Percentiles rank a stretch among this genome's conserved stretches.
phyloP scores from a whole-genome alignment of 2,888 invertebrate genomes.

The Brachypterus glaber region DNA sequence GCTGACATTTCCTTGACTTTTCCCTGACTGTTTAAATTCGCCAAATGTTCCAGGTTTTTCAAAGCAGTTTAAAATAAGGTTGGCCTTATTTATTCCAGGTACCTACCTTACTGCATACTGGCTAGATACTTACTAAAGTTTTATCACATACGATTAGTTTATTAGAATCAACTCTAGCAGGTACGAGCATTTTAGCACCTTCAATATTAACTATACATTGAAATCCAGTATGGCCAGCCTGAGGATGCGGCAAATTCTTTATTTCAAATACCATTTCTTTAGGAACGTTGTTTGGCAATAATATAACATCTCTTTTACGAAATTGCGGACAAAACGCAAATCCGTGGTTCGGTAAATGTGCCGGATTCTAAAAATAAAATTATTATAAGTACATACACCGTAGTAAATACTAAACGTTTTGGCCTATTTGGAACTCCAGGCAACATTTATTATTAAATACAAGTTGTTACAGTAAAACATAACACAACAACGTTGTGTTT shows the following conservation, averaged over 20 bases:
- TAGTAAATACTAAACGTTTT: too few species aligned
- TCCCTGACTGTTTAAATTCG: too few species aligned
- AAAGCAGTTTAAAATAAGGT: neutral
- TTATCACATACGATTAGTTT: conserved; percentile 80
- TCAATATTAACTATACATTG: conserved; percentile 87
- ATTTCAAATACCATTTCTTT: conserved; percentile 84
- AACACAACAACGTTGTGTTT: too few species aligned
- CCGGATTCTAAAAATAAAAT: conserved; percentile 45
- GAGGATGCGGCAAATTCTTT: conserved; percentile 82
- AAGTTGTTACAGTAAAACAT: too few species aligned
- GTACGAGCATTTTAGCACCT: conserved; percentile 78
- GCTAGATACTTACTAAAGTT: conserved; percentile 57
- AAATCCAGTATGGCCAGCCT: conserved; percentile 82
- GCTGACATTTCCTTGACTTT: too few species aligned
- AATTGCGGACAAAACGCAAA: conserved; percentile 71
- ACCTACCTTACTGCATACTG: too few species aligned
- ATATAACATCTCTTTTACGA: conserved; percentile 62
- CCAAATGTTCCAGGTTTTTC: too few species aligned
- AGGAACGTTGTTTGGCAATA: conserved; percentile 80
- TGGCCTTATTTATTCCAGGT: neutral
- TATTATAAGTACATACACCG: too few species aligned
- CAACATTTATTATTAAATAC: too few species aligned
- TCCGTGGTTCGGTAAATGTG: conserved; percentile 49
- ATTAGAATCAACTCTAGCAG: conserved; percentile 74
- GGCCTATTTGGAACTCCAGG: too few species aligned